phyloP scores from a whole-genome alignment of 2,888 invertebrate species.

The Abrostola triplasia region DNA sequence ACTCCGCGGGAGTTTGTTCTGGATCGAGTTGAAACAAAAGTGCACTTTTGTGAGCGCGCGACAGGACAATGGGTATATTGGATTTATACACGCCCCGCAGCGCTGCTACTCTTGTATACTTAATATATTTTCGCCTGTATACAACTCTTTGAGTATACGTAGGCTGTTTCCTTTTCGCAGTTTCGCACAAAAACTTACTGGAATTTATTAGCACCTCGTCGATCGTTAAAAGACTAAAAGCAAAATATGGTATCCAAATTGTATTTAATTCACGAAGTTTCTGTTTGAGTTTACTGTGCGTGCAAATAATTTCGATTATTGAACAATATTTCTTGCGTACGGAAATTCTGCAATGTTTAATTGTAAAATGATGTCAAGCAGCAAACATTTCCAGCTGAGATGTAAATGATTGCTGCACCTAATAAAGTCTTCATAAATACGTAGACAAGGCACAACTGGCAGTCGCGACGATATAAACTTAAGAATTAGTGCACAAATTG shows the following conservation, averaged over 20 bases:
- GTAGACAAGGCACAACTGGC: conserved; percentile 46
- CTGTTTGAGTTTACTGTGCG: conserved; percentile 11
- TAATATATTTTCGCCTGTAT: conserved; percentile 50
- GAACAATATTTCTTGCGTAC: conserved; percentile 2
- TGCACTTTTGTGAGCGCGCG: conserved; percentile 70
- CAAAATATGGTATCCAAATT: conserved; percentile 37
- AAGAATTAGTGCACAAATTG: conserved; percentile 60
- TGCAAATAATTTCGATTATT: conserved; percentile 18
- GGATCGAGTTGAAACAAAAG: conserved; percentile 63
- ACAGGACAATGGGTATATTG: conserved; percentile 79
- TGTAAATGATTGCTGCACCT: conserved; percentile 36
- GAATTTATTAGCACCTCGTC: conserved; percentile 54
- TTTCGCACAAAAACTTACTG: conserved; percentile 37
- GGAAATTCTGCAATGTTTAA: conserved; percentile 20
- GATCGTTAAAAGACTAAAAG: conserved; percentile 39
- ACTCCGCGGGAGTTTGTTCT: conserved; percentile 64
- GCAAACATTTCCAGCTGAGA: conserved; percentile 22
- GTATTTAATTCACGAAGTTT: conserved; percentile 8
- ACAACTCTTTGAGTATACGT: conserved; percentile 34
- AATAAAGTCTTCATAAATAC: conserved; percentile 48
- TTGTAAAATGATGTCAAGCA: conserved; percentile 14
- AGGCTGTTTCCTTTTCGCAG: conserved; percentile 35
- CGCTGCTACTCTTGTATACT: conserved; percentile 65
- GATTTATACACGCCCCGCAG: conserved; percentile 79
- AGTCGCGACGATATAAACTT: conserved; percentile 55